These are phyloP conservation scores for Siniperca scherzeri DNA, from an alignment of 2,797 vertebrate species.

Conservation along the genomic window DNA sequence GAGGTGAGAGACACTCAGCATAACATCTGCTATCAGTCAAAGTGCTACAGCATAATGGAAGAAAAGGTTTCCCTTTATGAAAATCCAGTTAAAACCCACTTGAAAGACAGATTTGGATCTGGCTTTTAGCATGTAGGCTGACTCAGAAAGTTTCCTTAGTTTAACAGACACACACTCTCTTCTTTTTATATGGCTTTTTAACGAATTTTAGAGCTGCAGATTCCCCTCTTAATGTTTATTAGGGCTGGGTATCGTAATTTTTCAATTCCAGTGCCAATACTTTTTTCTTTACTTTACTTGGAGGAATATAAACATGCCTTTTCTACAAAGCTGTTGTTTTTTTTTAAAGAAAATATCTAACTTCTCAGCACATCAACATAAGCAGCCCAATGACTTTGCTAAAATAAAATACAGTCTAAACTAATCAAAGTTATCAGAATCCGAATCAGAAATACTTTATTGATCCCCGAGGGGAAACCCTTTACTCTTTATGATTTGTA, in stretches of 20 bases:
- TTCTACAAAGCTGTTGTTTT: background rate
- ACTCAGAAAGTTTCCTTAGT: background rate
- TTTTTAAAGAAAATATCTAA: background rate
- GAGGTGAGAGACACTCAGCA: conserved; percentile 20
- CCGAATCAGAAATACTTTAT: too few relatives aligned
- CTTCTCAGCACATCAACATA: too few relatives aligned
- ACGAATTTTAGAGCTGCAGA: background rate
- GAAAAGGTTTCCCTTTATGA: background rate
- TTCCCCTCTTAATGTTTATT: background rate
- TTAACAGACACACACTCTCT: background rate
- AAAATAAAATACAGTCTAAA: too few relatives aligned
- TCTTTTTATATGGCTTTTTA: background rate
- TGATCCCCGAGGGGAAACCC: too few relatives aligned
- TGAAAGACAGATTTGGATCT: background rate
- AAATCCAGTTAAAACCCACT: background rate
- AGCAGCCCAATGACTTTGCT: too few relatives aligned
- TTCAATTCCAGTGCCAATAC: background rate
- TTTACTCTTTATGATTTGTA: background rate
- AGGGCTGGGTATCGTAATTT: background rate
- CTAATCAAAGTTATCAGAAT: too few relatives aligned
- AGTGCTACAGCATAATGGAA: background rate
- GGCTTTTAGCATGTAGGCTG: background rate
- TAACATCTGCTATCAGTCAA: conserved; percentile 33
- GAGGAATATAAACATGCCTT: background rate
- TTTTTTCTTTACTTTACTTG: too few relatives aligned